A percentile compares a stretch with the other conserved stretches of the same genome.
phyloP scores from a whole-genome alignment of 1,140 invertebrate genomes.

The Diabrotica undecimpunctata region DNA sequence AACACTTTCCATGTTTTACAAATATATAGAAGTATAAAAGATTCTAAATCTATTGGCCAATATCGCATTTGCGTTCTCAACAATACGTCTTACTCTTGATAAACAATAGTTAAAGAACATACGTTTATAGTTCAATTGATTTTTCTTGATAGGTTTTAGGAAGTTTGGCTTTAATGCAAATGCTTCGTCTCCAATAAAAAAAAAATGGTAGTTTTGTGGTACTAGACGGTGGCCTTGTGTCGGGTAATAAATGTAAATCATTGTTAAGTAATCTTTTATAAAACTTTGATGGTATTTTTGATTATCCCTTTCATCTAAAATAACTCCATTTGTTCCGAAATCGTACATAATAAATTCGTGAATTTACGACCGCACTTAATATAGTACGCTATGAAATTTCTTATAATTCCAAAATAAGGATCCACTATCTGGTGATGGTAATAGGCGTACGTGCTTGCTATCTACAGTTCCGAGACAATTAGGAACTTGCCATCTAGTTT shows the following conservation, averaged over 20 bases:
- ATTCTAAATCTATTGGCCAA: slow-evolving; percentile 21
- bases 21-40: slow-evolving; percentile 18
- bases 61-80: slow-evolving; percentile 24
- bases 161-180: too few relatives aligned
- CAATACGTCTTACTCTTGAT: slow-evolving; percentile 15
- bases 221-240: slow-evolving; percentile 17
- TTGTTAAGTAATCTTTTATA: too few relatives aligned
- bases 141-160: slow-evolving; percentile 32
- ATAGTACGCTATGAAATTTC: too few relatives aligned
- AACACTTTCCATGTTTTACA: slow-evolving; percentile 19
- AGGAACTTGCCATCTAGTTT: slow-evolving; percentile 46
- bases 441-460: too few relatives aligned
- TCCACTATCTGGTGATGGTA: too few relatives aligned
- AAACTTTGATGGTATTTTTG: slow-evolving; percentile 24
- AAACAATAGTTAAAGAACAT: slow-evolving; percentile 25
- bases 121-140: slow-evolving; percentile 25
- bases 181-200: too few relatives aligned
- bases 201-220: too few relatives aligned
- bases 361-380: too few relatives aligned
- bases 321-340: slow-evolving; percentile 38
- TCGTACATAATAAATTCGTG: slow-evolving; percentile 40
- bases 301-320: slow-evolving; percentile 40
- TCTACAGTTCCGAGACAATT: too few relatives aligned
- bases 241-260: slow-evolving; percentile 16
- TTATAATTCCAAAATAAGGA: too few relatives aligned